Evolutionary conservation across 2,888 invertebrate species (phyloP).

Genomic region (Tetragnatha montana): DNA sequence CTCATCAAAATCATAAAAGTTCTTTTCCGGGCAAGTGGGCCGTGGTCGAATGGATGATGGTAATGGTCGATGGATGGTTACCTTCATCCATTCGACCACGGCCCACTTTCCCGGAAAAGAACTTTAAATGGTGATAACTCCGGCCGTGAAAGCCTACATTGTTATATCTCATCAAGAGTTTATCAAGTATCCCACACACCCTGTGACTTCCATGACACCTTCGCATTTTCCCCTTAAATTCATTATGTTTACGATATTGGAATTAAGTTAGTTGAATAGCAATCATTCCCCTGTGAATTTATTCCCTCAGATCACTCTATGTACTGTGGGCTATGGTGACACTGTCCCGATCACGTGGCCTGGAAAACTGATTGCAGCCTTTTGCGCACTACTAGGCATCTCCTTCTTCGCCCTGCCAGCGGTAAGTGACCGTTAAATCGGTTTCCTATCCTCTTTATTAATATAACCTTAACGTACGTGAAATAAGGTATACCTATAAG

Average conservation of each 20-base stretch:
- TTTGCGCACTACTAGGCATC: conserved; percentile 94
- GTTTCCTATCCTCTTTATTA: background rate
- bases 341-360: conserved; percentile 94
- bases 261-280: background rate
- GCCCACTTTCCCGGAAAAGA: too few relatives aligned
- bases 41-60: too few relatives aligned
- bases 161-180: too few relatives aligned
- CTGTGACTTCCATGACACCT: background rate
- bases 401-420: conserved; percentile 97
- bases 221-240: too few relatives aligned
- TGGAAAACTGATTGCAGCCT: conserved; percentile 94
- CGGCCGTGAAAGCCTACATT: too few relatives aligned
- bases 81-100: too few relatives aligned
- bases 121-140: too few relatives aligned
- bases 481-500: too few relatives aligned
- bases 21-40: too few relatives aligned
- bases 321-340: conserved; percentile 96
- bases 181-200: background rate
- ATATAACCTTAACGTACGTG: too few relatives aligned
- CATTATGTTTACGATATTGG: background rate
- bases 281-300: background rate
- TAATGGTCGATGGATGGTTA: too few relatives aligned
- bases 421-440: conserved; percentile 80
- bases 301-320: conserved; percentile 87
- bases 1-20: too few relatives aligned